Evolutionary conservation across 2,888 invertebrate species (phyloP).

Genomic region (Amblyjoppa proteus): DNA sequence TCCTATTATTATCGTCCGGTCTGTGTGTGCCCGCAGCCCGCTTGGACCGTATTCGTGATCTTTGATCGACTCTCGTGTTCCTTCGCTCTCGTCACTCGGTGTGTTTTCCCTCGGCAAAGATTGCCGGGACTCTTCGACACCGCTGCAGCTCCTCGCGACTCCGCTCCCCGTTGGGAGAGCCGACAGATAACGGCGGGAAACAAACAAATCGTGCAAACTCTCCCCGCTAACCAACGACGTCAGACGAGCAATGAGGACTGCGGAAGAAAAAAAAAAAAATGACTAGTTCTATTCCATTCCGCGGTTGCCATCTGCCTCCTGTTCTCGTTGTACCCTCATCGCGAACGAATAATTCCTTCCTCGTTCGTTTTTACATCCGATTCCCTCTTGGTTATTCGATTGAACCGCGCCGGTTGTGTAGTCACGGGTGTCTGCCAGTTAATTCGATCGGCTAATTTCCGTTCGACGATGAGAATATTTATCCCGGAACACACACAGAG

Average conservation of each 20-base stretch:
- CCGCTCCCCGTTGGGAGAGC: slow-evolving; percentile 13
- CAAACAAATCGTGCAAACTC: slow-evolving; percentile 40
- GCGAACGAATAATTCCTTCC: background rate
- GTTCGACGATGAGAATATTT: slow-evolving; percentile 10
- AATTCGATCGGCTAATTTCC: slow-evolving; percentile 35
- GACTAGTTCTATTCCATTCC: background rate
- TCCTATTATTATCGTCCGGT: slow-evolving; percentile 25
- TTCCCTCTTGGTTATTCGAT: slow-evolving; percentile 17
- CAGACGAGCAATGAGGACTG: background rate
- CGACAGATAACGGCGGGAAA: slow-evolving; percentile 32
- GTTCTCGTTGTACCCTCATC: slow-evolving; percentile 26
- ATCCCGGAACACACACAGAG: too few species aligned
- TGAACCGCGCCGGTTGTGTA: background rate
- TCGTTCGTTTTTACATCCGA: background rate
- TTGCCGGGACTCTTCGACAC: slow-evolving; percentile 2
- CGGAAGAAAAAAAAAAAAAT: background rate
- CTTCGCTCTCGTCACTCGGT: slow-evolving; percentile 32
- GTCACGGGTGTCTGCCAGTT: slow-evolving; percentile 7
- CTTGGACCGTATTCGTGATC: slow-evolving; percentile 40
- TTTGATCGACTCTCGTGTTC: slow-evolving; percentile 51
- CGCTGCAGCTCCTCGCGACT: slow-evolving; percentile 9
- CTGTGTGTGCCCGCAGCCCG: slow-evolving; percentile 1
- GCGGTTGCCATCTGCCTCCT: background rate
- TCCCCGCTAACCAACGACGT: background rate
- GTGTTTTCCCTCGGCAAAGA: slow-evolving; percentile 37